Evolutionary conservation across 2,888 invertebrate species (phyloP), one percentile per base, ranked within the genome.

Genomic region (Oithona nana): DNA sequence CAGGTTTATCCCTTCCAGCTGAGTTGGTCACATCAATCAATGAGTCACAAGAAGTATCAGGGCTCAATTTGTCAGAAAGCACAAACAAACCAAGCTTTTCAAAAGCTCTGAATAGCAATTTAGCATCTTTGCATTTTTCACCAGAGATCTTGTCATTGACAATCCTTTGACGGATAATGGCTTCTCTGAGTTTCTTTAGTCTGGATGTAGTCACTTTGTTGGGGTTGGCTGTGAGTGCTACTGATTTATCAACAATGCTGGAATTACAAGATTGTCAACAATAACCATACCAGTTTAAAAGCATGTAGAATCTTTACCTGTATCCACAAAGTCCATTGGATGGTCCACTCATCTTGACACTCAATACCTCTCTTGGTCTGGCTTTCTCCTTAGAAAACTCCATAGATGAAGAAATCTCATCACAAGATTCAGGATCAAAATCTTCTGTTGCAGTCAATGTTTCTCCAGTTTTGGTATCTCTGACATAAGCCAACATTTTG

Each of bases 191-290:
- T 26, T 50, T 20, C 26, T 59, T 24, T n/a, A 59, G 24, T 28
- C 20, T 48, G 11, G 20, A 22, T 24, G 22, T 22, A 1, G 59
- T 59, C 2, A 59, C 28, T 16, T 11, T 50, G 26, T 59, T 59
- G 1, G 49, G 50, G 24, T 59, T 59, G 13, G 31, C 50, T 24
- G 50, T 29, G 13, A 59, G 28, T 26, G 24, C 48, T 28, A 49
- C 59, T 13, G 59, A 59, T 50, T 59, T 59, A 50, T 59, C 59
- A 11, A 59, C 49, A 24, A 59, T 29, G 28, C 59, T 59, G n/a
- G n/a, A n/a, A n/a, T n/a, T n/a, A n/a, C n/a, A n/a, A n/a, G n/a
- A n/a, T n/a, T n/a, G n/a, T n/a, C n/a, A n/a, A n/a, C n/a, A n/a
- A n/a, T n/a, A n/a, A n/a, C n/a, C n/a, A n/a, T n/a, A n/a, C n/a